Evolutionary conservation across 2,797 vertebrate species (phyloP).

Genomic region (Percopsis omiscomaycus): DNA sequence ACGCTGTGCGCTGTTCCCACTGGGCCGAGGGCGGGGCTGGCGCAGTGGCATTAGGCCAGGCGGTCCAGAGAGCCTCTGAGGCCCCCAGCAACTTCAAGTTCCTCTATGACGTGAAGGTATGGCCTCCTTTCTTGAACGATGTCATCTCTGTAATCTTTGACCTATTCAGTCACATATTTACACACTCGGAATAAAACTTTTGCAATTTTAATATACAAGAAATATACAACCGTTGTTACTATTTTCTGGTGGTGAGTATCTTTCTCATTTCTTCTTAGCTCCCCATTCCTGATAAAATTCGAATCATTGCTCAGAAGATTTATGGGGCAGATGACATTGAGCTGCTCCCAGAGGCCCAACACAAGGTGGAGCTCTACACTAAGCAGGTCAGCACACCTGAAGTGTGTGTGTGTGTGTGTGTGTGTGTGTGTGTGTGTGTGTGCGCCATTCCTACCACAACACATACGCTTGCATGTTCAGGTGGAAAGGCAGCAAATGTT

Average conservation of each 20-base stretch:
- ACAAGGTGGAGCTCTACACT: conserved; percentile 90
- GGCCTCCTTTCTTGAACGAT: neutral
- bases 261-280: conserved; percentile 71
- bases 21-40: conserved; percentile 95
- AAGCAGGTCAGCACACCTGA: conserved; percentile 82
- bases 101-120: conserved; percentile 90
- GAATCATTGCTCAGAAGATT: conserved; percentile 92
- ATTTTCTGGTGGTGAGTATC: neutral
- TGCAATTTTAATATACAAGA: no score
- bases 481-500: no score
- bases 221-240: no score
- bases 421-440: no score
- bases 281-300: conserved; percentile 89
- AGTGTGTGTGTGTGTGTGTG: neutral
- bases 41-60: conserved; percentile 82
- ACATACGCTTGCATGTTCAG: neutral
- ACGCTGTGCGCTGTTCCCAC: conserved; percentile 89
- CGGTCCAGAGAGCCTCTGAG: conserved; percentile 87
- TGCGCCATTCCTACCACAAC: no score
- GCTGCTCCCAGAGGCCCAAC: conserved; percentile 90
- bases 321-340: conserved; percentile 94
- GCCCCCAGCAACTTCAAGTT: conserved; percentile 86
- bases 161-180: no score
- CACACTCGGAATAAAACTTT: no score
- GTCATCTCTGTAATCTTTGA: neutral